Evolutionary conservation across 2,888 invertebrate genomes (phyloP).

Genomic region (Lamellibrachia satsuma): DNA sequence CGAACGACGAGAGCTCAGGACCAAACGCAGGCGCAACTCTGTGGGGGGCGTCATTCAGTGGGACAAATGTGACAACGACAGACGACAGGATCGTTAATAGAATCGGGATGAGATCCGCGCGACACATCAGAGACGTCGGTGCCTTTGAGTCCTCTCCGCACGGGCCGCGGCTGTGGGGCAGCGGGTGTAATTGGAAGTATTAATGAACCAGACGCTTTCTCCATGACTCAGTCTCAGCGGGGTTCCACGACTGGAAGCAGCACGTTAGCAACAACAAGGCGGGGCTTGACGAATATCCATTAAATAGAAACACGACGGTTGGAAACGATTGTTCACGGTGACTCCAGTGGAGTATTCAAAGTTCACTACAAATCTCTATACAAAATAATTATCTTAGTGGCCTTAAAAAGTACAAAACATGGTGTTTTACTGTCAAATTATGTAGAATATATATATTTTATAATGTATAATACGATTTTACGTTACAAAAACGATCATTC

Average conservation of each 20-base stretch:
- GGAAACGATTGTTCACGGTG: neutral
- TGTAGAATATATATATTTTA: too few relatives aligned
- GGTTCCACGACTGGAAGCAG: neutral
- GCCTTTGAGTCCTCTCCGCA: neutral
- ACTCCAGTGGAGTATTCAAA: neutral
- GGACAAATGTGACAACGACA: neutral
- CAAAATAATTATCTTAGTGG: neutral
- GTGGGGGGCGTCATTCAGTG: neutral
- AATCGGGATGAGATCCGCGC: neutral
- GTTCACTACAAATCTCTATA: too few relatives aligned
- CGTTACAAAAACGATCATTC: too few relatives aligned
- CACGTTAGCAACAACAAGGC: neutral
- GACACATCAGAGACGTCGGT: constrained; percentile 11
- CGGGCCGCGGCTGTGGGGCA: neutral
- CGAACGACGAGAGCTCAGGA: neutral
- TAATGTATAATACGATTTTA: too few relatives aligned
- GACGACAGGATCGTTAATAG: constrained; percentile 6
- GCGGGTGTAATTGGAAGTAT: neutral
- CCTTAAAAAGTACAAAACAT: too few relatives aligned
- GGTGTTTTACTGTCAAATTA: too few relatives aligned
- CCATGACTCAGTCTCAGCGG: neutral
- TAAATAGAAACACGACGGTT: neutral
- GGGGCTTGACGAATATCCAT: neutral
- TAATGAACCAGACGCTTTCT: neutral
- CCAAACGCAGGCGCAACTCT: neutral